Percentiles rank a stretch among this genome's conserved stretches.
Evolutionary conservation across 30 jellyfish, hydroid and myxozoan genomes (phyloP).

Genomic region (Aurelia aurita complex sp. Pacific): DNA sequence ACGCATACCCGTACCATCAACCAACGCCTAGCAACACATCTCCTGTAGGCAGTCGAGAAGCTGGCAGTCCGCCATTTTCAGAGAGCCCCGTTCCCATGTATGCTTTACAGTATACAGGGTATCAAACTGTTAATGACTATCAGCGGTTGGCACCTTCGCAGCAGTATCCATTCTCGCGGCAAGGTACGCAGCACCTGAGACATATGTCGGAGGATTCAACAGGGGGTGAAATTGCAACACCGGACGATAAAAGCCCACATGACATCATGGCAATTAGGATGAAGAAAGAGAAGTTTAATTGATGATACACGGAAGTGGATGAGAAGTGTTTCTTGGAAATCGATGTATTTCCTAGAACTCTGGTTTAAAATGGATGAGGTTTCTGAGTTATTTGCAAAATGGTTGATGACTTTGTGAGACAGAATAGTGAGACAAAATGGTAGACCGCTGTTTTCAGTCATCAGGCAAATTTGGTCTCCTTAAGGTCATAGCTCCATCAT

Average conservation of each 20-base stretch:
- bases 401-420: too few relatives aligned
- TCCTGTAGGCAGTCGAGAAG: constrained; percentile 52
- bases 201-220: constrained; percentile 46
- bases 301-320: too few relatives aligned
- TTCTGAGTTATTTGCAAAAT: too few relatives aligned
- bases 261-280: constrained; percentile 16
- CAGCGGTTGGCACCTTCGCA: constrained; percentile 45
- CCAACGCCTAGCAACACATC: constrained; percentile 12
- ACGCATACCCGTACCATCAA: constrained; percentile 39
- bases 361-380: too few relatives aligned
- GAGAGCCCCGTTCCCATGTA: constrained; percentile 49
- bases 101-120: constrained; percentile 55
- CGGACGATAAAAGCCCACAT: constrained; percentile 42
- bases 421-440: too few relatives aligned
- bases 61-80: constrained; percentile 52
- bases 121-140: constrained; percentile 30
- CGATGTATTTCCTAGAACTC: too few relatives aligned
- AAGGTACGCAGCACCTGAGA: constrained; percentile 47
- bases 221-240: constrained; percentile 20
- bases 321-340: too few relatives aligned
- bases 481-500: too few relatives aligned
- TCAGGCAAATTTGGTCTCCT: too few relatives aligned
- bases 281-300: constrained; percentile 24
- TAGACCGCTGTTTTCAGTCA: too few relatives aligned
- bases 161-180: constrained; percentile 42